Conservation (phyloP, 2,113 vertebrate genomes). For the Sylvietta virens region DNA sequence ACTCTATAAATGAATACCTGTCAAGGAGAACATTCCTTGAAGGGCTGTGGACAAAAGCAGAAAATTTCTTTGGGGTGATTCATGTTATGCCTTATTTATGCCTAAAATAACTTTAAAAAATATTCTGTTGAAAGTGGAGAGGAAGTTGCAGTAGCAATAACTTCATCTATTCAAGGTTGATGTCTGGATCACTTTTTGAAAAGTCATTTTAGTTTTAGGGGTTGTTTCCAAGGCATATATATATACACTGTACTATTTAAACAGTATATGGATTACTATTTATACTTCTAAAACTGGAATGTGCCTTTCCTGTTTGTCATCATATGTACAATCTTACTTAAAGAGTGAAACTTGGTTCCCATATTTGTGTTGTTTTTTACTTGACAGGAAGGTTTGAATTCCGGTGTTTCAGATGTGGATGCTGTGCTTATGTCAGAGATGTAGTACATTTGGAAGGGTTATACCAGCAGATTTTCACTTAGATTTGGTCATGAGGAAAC, state of each 20-base stretch:
- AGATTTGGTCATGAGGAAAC: background rate
- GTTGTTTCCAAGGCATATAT: background rate
- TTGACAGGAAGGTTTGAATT: background rate
- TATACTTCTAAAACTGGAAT: background rate
- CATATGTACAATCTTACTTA: accelerated
- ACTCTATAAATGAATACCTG: background rate
- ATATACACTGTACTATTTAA: background rate
- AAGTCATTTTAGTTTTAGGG: background rate
- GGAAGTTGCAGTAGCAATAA: background rate
- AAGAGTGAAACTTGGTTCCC: background rate
- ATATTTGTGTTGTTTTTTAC: background rate
- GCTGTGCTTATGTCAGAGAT: background rate
- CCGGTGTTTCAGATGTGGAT: background rate
- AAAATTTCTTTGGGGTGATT: background rate
- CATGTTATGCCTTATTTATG: background rate
- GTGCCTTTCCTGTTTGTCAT: background rate
- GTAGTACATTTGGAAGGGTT: background rate
- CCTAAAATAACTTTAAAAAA: background rate
- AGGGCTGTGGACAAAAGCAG: background rate
- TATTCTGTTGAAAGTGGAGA: background rate
- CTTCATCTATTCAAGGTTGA: background rate
- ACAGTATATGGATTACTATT: background rate
- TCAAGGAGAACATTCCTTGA: background rate
- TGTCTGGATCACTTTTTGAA: background rate
- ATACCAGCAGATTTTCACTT: background rate